Conservation (phyloP, 2,888 invertebrate species). For the Esperia sulphurella region DNA sequence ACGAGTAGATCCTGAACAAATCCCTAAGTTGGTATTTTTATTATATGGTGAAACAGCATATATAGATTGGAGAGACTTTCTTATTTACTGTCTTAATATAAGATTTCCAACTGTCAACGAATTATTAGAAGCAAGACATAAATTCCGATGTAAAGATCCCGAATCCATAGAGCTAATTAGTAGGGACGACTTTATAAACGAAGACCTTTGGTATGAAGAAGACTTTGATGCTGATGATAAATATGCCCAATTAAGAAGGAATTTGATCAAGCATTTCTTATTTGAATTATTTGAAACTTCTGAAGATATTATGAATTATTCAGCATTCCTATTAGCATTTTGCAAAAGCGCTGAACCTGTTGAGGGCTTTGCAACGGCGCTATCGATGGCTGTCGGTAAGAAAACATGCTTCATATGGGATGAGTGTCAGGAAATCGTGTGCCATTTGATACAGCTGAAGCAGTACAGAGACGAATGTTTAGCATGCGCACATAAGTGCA, state of each 20-base stretch:
- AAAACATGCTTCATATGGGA: conserved; percentile 64
- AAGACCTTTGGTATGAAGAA: conserved; percentile 60
- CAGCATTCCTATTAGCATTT: conserved; percentile 80
- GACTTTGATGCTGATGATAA: conserved; percentile 43
- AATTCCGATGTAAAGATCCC: conserved; percentile 68
- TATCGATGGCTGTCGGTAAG: conserved; percentile 78
- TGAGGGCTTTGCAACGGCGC: conserved; percentile 77
- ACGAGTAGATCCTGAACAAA: conserved; percentile 55
- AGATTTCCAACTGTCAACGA: conserved; percentile 76
- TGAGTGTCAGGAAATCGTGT: conserved; percentile 70
- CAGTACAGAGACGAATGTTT: conserved; percentile 54
- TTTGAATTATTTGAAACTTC: conserved; percentile 75
- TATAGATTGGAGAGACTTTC: conserved; percentile 83
- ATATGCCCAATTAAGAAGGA: conserved; percentile 39
- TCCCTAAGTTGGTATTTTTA: conserved; percentile 57
- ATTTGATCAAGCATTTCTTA: conserved; percentile 75
- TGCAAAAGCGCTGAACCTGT: conserved; percentile 78
- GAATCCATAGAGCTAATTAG: conserved; percentile 50
- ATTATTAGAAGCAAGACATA: conserved; percentile 66
- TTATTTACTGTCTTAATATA: conserved; percentile 79
- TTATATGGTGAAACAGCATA: conserved; percentile 78
- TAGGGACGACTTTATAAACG: conserved; percentile 46
- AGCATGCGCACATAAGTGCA: conserved; percentile 53
- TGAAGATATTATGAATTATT: conserved; percentile 77
- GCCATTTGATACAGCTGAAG: conserved; percentile 55